phyloP scores from a whole-genome alignment of 1,140 invertebrate species.

The Drosophila tristis region DNA sequence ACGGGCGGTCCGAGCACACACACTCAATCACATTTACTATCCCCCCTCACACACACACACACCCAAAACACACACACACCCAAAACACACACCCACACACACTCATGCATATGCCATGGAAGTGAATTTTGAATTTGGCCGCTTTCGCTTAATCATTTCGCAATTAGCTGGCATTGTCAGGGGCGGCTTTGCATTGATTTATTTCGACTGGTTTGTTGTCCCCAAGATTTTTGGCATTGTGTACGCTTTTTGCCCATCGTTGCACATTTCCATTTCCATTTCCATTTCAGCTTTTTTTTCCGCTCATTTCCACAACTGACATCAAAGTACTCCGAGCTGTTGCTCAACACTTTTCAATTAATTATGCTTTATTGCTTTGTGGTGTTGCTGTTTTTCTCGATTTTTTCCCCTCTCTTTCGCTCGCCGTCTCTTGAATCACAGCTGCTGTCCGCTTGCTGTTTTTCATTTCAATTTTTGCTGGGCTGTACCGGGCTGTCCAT shows the following conservation, averaged over 20 bases:
- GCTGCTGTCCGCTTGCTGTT: background rate
- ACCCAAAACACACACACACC: slow-evolving; percentile 5
- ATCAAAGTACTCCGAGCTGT: slow-evolving; percentile 35
- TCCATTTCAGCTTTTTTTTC: slow-evolving; percentile 27
- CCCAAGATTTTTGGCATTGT: slow-evolving; percentile 18
- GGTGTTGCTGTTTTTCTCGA: slow-evolving; percentile 13
- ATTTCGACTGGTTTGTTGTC: slow-evolving; percentile 15
- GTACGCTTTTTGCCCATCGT: slow-evolving; percentile 9
- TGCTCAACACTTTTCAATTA: slow-evolving; percentile 55
- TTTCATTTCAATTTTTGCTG: slow-evolving; percentile 13
- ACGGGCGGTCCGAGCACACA: slow-evolving; percentile 48
- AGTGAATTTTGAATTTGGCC: slow-evolving; percentile 53
- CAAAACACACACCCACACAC: slow-evolving; percentile 5
- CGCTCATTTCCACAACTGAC: slow-evolving; percentile 27
- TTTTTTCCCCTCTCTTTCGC: background rate
- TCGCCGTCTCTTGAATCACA: background rate
- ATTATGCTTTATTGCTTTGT: slow-evolving; percentile 50
- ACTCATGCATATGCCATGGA: slow-evolving; percentile 6
- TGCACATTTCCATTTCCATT: slow-evolving; percentile 19
- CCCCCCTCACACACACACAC: background rate
- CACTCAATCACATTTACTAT: slow-evolving; percentile 2
- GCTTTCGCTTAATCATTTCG: slow-evolving; percentile 66
- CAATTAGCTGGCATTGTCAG: slow-evolving; percentile 58
- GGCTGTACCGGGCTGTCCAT: background rate
- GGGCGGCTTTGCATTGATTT: slow-evolving; percentile 41